Evolutionary conservation across 2,113 vertebrate genomes (phyloP).

Genomic region (Quiscalus mexicanus): DNA sequence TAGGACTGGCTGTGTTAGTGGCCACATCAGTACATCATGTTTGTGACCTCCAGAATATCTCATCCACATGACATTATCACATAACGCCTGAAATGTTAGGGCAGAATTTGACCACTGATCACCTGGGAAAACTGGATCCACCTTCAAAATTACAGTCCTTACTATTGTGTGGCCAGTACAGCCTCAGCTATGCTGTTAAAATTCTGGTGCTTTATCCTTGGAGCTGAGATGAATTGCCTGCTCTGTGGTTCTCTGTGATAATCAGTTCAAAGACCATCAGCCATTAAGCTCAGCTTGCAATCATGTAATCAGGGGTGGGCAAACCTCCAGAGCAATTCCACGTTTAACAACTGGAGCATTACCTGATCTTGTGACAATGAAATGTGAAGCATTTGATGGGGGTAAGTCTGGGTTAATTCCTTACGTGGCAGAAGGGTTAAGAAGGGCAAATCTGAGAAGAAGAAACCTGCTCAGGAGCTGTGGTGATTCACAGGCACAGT

Average conservation of each 20-base stretch:
- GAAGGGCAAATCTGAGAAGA: background rate
- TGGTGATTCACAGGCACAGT: background rate
- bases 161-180: background rate
- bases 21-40: background rate
- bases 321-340: background rate
- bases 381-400: background rate
- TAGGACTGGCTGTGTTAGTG: background rate
- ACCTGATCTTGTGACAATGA: background rate
- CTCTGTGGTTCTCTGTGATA: background rate
- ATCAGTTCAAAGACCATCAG: background rate
- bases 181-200: background rate
- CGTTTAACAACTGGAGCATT: background rate
- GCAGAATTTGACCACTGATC: background rate
- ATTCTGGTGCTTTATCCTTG: background rate
- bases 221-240: background rate
- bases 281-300: background rate
- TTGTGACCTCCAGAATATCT: background rate
- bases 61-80: background rate
- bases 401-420: background rate
- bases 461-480: background rate
- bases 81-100: background rate
- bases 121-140: background rate
- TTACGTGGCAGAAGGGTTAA: background rate
- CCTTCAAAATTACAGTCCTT: background rate
- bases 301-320: background rate